phyloP scores from a whole-genome alignment of 2,888 invertebrate species.

The Brachyptera risi region DNA sequence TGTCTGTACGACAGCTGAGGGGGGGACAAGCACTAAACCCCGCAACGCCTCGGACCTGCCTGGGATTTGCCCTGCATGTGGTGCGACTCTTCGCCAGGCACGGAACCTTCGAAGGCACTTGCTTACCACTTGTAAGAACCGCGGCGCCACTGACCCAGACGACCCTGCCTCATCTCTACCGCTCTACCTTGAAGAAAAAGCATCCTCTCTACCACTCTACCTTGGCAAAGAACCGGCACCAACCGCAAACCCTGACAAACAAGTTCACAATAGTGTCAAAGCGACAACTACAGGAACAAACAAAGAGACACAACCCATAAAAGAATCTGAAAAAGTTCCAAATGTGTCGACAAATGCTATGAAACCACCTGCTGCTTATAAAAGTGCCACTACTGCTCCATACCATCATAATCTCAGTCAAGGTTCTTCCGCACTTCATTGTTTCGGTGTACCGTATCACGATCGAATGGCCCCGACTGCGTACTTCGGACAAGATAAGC shows the following conservation, averaged over 20 bases:
- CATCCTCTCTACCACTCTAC: neutral
- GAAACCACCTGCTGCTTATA: no score
- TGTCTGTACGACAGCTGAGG: conserved; percentile 2
- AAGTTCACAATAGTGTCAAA: no score
- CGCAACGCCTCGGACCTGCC: conserved; percentile 59
- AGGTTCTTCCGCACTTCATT: no score
- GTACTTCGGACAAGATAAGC: no score
- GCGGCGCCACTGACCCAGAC: conserved; percentile 29
- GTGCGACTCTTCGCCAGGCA: conserved; percentile 56
- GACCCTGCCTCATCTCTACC: neutral
- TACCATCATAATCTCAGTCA: neutral
- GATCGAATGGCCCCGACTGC: no score
- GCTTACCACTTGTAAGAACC: conserved; percentile 45
- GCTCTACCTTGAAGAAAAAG: no score
- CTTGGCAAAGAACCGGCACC: neutral
- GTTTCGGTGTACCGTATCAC: no score
- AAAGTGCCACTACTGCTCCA: no score
- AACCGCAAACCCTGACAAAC: neutral
- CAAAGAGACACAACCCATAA: no score
- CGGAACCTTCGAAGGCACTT: conserved; percentile 56
- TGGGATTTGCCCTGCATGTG: conserved; percentile 56
- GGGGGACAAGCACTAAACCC: conserved; percentile 33
- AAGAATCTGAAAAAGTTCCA: no score
- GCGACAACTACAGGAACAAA: no score
- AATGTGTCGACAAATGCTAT: no score